These are phyloP conservation scores for Diogma glabrata DNA, from an alignment of 2,888 invertebrate species.

Conservation along the genomic window DNA sequence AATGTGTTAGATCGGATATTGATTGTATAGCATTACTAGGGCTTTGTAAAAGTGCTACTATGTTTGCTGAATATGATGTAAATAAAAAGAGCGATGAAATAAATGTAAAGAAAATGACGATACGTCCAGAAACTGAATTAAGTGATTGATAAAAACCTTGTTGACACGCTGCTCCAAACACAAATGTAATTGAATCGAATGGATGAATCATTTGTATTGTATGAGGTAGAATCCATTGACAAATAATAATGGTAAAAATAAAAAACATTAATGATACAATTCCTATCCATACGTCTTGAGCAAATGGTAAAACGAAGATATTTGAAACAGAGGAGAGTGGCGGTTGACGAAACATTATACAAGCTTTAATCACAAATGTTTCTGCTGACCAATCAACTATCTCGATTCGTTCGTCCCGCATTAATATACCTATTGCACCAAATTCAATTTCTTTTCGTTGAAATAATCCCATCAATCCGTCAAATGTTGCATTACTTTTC, in stretches of 20 bases:
- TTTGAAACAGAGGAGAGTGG: constrained; percentile 47
- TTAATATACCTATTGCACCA: constrained; percentile 42
- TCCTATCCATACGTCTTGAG: constrained; percentile 43
- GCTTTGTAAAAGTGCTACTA: constrained; percentile 49
- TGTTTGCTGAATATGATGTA: constrained; percentile 54
- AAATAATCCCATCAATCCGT: constrained; percentile 44
- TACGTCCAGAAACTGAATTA: constrained; percentile 39
- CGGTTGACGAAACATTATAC: constrained; percentile 50
- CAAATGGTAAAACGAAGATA: constrained; percentile 49
- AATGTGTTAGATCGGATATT: constrained; percentile 42
- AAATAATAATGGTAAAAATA: constrained; percentile 24
- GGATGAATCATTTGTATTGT: constrained; percentile 27
- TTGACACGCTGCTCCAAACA: constrained; percentile 47
- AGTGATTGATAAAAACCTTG: constrained; percentile 45
- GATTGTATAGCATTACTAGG: constrained; percentile 46
- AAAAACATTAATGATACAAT: constrained; percentile 18
- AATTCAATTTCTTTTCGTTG: constrained; percentile 44
- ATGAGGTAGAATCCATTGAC: constrained; percentile 16
- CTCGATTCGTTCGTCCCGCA: constrained; percentile 44
- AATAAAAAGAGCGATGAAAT: constrained; percentile 45
- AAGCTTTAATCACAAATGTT: constrained; percentile 40
- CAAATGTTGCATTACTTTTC: constrained; percentile 44
- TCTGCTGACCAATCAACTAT: constrained; percentile 43
- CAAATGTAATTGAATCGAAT: constrained; percentile 41
- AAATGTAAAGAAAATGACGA: constrained; percentile 44